Evolutionary conservation across 2,888 invertebrate genomes (phyloP).

Genomic region (Gandaritis pyraliata): DNA sequence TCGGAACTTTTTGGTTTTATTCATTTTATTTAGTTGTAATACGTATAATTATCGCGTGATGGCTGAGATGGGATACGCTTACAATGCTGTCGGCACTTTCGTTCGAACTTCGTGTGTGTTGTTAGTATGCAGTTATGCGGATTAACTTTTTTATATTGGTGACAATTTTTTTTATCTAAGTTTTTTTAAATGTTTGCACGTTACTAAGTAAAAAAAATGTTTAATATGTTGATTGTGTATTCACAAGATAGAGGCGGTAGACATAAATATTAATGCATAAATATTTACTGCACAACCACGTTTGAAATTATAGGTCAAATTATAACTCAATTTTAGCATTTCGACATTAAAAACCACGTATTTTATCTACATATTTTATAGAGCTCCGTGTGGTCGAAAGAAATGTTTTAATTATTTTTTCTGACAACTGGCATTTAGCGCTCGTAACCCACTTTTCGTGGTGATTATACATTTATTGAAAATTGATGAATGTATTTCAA

Average conservation of each 20-base stretch:
- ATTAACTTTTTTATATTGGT: no score
- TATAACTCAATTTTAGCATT: slow-evolving; percentile 14
- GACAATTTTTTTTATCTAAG: no score
- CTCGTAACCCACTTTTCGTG: slow-evolving; percentile 29
- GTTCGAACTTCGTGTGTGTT: slow-evolving; percentile 27
- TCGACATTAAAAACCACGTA: slow-evolving; percentile 9
- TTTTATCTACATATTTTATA: slow-evolving; percentile 34
- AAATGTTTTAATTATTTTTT: slow-evolving; percentile 40
- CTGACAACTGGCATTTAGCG: slow-evolving; percentile 42
- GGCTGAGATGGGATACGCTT: slow-evolving; percentile 47
- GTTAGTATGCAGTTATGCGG: background rate
- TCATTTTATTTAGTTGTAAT: slow-evolving; percentile 43
- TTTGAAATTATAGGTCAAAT: slow-evolving; percentile 5
- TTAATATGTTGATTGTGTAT: no score
- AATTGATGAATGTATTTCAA: slow-evolving; percentile 27
- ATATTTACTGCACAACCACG: no score
- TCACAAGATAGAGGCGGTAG: no score
- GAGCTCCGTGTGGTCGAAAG: slow-evolving; percentile 31
- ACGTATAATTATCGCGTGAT: slow-evolving; percentile 67
- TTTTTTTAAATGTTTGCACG: no score
- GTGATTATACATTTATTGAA: slow-evolving; percentile 28
- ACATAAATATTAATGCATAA: no score
- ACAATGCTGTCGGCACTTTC: slow-evolving; percentile 65
- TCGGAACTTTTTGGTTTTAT: slow-evolving; percentile 22
- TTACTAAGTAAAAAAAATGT: no score